Base-by-base conservation (phyloP, 2,113 vertebrate species). In the Philantomba maxwellii region DNA sequence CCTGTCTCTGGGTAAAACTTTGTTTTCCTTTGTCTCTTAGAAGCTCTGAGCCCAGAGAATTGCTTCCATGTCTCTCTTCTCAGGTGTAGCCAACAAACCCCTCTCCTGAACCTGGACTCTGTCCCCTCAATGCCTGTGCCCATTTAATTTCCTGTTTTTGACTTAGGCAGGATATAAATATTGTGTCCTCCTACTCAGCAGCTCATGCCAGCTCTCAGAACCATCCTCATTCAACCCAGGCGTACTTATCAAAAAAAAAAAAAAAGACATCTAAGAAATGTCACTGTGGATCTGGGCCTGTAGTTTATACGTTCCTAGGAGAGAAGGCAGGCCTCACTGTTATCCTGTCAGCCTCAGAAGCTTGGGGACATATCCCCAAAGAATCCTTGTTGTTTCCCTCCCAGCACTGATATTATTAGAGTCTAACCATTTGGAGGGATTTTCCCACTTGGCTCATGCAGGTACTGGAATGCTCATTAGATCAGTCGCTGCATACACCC, bases 1-100 rank as follows among this genome's bases (percentile, higher is more conserved):
- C 49, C 91, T 98, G 86, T 98, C 98, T 82, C 92, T 98, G 92
- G 98, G 98, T 98, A 96, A 98, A 36, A 16, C 73, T 87, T 80
- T 53, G 62, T 49, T 95, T 91, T 87, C 83, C 70, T 96, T 62
- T 33, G 88, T 89, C 45, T 94, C 58, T 43, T 64, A n/a, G 55
- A 85, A 58, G 86, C 88, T n/a, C 77, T 14, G 66, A 36, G 78
- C 78, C 78, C 85, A 51, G 87, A 88, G 75, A 64, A 33, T n/a
- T 58, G 26, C 47, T 21, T 30, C n/a, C 47, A 2, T 15, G 33
- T 75, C 60, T 94, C 28, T 87, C 49, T 94, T 92, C 84, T 43
- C 43, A 66, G 80, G n/a, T 28, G 7, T 53, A 3, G 8, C 82
- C 36, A 21, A 9, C 17, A 14, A 23, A 78, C 28, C 92, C 55